A percentile compares a stretch with the other conserved stretches of the same genome.
These are phyloP conservation scores for Halcyon badia DNA, from an alignment of 2,797 vertebrate genomes.

Conservation along the genomic window DNA sequence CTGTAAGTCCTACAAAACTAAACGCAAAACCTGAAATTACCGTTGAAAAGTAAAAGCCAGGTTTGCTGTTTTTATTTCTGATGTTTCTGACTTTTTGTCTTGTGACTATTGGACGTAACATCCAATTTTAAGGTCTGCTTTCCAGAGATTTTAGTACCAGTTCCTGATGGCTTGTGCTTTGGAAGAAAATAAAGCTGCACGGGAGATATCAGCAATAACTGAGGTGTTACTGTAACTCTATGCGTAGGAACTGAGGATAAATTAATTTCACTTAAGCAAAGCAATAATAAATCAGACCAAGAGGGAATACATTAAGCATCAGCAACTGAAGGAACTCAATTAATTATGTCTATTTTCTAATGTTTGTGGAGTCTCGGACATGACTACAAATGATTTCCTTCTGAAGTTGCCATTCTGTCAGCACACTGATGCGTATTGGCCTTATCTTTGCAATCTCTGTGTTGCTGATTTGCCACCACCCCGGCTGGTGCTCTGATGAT, in stretches of 20 bases:
- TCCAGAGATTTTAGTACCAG: not conserved
- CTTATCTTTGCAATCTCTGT: not conserved
- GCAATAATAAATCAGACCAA: not conserved
- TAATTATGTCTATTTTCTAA: rapidly evolving
- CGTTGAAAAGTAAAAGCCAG: not conserved
- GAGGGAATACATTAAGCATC: not conserved
- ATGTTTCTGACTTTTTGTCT: not conserved
- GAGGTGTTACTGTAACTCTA: not conserved
- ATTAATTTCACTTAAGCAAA: not conserved
- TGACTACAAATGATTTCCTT: not conserved
- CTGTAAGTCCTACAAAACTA: not conserved
- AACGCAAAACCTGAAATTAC: not conserved
- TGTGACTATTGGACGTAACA: not conserved
- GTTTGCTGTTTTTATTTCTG: not conserved
- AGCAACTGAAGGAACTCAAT: not conserved
- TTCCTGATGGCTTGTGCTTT: not conserved
- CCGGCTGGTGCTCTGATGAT: not conserved
- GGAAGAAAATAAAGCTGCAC: not conserved
- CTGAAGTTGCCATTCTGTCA: not conserved
- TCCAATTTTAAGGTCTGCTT: not conserved
- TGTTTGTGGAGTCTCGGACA: not conserved
- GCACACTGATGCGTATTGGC: not conserved
- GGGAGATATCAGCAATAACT: not conserved
- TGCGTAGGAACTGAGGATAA: not conserved
- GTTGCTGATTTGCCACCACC: not conserved